A percentile compares a stretch with the other conserved stretches of the same genome.
Conservation (phyloP, 2,113 vertebrate genomes). For the Cochlearius cochlearius region DNA sequence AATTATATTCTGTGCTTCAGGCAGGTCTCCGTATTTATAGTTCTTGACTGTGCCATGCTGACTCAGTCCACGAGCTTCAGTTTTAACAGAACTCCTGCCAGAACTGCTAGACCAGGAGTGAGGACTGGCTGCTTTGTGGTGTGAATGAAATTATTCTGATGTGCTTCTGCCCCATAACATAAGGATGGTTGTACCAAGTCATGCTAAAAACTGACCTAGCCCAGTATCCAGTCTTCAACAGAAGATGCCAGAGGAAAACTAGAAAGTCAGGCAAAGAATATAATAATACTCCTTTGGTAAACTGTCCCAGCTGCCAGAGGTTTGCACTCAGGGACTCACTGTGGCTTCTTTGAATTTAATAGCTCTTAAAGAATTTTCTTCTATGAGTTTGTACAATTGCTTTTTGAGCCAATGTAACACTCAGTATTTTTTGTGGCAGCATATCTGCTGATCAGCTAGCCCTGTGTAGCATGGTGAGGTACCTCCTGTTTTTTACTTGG, state of each 20-base stretch:
- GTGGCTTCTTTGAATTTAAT: neutral
- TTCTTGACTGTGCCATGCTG: neutral
- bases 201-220: neutral
- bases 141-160: conserved; percentile 10
- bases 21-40: neutral
- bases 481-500: neutral
- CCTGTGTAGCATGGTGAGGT: neutral
- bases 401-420: neutral
- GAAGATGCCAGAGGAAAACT: neutral
- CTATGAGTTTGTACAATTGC: neutral
- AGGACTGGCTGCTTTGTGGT: neutral
- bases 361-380: neutral
- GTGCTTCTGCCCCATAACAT: neutral
- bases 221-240: neutral
- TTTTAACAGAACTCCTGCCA: conserved; percentile 46
- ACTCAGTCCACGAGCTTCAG: neutral
- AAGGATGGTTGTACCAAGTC: neutral
- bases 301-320: neutral
- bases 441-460: neutral
- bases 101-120: neutral
- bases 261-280: neutral
- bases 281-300: neutral
- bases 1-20: conserved; percentile 29
- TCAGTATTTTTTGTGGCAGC: neutral
- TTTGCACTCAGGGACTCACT: neutral